Conservation (phyloP, 2,113 vertebrate genomes). For the Daubentonia madagascariensis region DNA sequence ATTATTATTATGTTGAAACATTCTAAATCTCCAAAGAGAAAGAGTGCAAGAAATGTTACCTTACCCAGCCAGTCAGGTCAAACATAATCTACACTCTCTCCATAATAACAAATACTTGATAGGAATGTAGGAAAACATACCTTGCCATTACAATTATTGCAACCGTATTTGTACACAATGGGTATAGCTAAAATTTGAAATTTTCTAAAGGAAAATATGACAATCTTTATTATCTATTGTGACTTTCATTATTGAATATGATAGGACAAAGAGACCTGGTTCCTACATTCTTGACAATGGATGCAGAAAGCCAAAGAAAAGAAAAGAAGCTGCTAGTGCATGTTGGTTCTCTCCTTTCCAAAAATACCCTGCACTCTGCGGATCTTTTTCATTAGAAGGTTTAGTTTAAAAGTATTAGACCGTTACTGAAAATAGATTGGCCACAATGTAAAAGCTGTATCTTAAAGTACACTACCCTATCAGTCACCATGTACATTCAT, state of each 20-base stretch:
- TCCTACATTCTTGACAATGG: background rate
- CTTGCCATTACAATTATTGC: background rate
- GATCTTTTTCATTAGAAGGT: background rate
- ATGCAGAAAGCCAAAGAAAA: background rate
- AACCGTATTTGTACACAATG: background rate
- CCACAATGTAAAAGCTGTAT: background rate
- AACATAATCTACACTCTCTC: background rate
- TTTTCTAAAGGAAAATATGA: slow-evolving; percentile 18
- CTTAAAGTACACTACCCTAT: background rate
- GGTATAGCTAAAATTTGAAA: background rate
- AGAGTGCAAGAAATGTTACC: background rate
- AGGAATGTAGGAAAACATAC: slow-evolving; percentile 18
- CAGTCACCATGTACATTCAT: background rate
- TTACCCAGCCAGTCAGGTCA: background rate
- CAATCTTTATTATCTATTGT: background rate
- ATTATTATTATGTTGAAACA: background rate
- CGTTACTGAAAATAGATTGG: background rate
- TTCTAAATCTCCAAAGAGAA: slow-evolving; percentile 9
- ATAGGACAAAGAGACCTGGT: background rate
- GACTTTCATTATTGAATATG: background rate
- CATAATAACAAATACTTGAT: slow-evolving; percentile 6
- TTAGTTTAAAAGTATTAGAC: background rate
- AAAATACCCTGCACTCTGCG: background rate
- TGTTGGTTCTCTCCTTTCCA: background rate
- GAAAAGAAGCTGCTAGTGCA: background rate